Percentiles rank a stretch among this genome's conserved stretches.
These are phyloP conservation scores for Lagodon rhomboides DNA, from an alignment of 2,797 vertebrate species.

Conservation along the genomic window DNA sequence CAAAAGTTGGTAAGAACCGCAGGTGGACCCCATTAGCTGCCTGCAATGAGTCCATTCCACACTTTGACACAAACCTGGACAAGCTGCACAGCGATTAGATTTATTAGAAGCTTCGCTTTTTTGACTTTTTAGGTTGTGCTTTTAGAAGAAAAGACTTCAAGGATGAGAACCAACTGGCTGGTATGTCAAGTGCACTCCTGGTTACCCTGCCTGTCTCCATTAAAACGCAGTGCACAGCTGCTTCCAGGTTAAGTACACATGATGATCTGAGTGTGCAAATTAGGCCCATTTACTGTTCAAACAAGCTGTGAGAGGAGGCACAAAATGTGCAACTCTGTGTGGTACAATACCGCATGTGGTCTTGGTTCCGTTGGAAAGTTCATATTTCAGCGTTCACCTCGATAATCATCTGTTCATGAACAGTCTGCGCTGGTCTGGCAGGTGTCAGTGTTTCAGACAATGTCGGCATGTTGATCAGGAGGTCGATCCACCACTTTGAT, in stretches of 20 bases:
- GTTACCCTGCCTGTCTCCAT: neutral
- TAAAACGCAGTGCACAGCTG: neutral
- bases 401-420: neutral
- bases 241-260: conserved; percentile 4
- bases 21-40: neutral
- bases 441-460: neutral
- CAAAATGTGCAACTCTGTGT: neutral
- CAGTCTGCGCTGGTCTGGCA: neutral
- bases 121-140: neutral
- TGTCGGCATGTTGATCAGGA: neutral
- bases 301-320: neutral
- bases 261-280: neutral
- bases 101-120: neutral
- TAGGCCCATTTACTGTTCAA: neutral
- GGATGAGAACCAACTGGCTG: neutral
- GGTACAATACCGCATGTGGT: neutral
- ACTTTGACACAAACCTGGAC: conserved; percentile 7
- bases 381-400: neutral
- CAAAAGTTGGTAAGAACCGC: neutral
- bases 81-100: neutral
- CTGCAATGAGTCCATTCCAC: neutral
- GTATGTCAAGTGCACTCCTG: neutral
- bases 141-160: neutral
- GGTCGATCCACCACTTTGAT: neutral
- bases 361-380: neutral